Conservation (phyloP, 2,797 vertebrate genomes). For the Acanthurus lineatus region DNA sequence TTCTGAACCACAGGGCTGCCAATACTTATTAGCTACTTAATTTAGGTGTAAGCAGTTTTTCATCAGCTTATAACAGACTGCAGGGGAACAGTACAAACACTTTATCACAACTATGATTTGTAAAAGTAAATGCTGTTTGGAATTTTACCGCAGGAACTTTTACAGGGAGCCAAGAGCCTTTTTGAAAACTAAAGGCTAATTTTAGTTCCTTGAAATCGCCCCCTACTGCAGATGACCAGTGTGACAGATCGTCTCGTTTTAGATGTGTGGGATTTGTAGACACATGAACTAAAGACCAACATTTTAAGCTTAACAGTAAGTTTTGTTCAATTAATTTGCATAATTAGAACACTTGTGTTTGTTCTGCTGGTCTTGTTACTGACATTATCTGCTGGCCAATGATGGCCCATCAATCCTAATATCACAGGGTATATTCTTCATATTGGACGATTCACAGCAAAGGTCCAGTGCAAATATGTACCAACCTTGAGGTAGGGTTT, state of each 20-base stretch:
- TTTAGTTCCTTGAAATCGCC: not conserved
- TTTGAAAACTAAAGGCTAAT: not conserved
- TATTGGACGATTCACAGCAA: not conserved
- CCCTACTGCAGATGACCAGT: not conserved
- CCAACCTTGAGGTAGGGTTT: too few relatives aligned
- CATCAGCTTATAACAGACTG: slow-evolving; percentile 5
- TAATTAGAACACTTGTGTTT: not conserved
- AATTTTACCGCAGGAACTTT: not conserved
- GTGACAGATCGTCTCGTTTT: slow-evolving; percentile 8
- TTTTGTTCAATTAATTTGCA: not conserved
- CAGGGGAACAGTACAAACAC: not conserved
- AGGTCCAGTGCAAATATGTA: too few relatives aligned
- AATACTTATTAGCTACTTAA: slow-evolving; percentile 2
- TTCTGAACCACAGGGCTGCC: slow-evolving; percentile 7
- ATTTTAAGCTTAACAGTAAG: not conserved
- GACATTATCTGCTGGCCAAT: not conserved
- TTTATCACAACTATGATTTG: not conserved
- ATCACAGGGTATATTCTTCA: not conserved
- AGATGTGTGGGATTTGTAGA: not conserved
- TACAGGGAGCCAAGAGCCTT: not conserved
- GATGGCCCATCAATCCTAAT: not conserved
- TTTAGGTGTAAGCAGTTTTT: slow-evolving; percentile 20
- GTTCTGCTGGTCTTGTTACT: slow-evolving; percentile 1
- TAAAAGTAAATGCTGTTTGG: not conserved
- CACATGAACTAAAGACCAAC: not conserved